Base-by-base conservation (phyloP, 1,140 invertebrate genomes). In the Lordiphosa clarofinis region DNA sequence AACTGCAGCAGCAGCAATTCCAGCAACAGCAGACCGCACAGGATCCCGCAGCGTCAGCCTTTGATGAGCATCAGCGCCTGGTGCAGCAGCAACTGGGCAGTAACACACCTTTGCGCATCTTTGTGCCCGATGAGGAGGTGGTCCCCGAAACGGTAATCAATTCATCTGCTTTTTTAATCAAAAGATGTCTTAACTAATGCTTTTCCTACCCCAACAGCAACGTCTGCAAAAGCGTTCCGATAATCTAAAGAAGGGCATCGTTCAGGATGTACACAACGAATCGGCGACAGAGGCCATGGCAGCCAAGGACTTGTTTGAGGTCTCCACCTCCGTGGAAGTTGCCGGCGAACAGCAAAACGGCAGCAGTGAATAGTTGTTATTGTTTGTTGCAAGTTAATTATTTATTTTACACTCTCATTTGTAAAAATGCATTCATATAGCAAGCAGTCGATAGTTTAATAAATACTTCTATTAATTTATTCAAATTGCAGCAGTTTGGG, bases 81-180 rank as follows among this genome's bases (percentile, higher is more conserved):
- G 75, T 88, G 6, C 67, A 88, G 40, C 75, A 88, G 52, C 87
- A 88, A 47, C 56, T 88, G 4, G 87, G 84, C 6, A 57, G 64
- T 31, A 75, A 73, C 42, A 81, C 84, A 4, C 87, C 87, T 0
- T 36, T 89, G 9, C 68, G 87, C 11, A 89, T 88, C 28, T 89
- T 87, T 58, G 87, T 88, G 4, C 87, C 87, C 15, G 87, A 89
- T 42, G 87, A 88, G 11, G 86, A 88, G 39, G 15, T 99, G 74
- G 98, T 99, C 74, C 97, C 98, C 6, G 79, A 86, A 56, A 52
- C 73, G 57, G 79, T 86, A 44, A 61, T 10, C 5, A 33, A n/a
- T 19, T 9, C 4, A 21, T 5, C 13, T 7, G 4, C 12, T 2
- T 1, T n/a, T 21, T 12, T 10, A 7, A 11, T 2, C 2, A 12